Conservation (phyloP, 2,797 vertebrate genomes). For the Danio aesculapii region DNA sequence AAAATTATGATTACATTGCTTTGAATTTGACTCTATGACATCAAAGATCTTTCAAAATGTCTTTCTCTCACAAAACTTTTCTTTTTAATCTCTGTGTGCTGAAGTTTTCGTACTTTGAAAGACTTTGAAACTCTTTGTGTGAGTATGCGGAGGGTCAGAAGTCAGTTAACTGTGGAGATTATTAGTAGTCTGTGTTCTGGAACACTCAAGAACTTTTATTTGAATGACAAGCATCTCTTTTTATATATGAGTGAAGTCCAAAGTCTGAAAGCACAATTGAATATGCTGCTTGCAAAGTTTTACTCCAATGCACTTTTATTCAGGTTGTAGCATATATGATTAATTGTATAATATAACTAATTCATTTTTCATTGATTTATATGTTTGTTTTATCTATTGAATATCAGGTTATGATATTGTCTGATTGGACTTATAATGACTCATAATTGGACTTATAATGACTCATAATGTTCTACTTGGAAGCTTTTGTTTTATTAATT, state of each 20-base stretch:
- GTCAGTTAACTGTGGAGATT: neutral
- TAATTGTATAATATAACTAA: neutral
- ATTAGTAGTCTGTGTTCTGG: neutral
- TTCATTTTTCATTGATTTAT: neutral
- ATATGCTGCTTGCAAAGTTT: neutral
- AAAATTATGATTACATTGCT: neutral
- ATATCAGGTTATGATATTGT: neutral
- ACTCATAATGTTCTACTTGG: neutral
- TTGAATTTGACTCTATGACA: slow-evolving; percentile 23
- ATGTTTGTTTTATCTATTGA: neutral
- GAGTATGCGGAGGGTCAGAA: neutral
- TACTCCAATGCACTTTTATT: neutral
- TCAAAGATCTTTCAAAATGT: neutral
- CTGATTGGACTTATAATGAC: neutral
- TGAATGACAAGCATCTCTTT: neutral
- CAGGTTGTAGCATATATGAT: neutral
- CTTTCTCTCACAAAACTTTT: slow-evolving; percentile 9
- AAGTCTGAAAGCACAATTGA: neutral
- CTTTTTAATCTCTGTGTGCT: neutral
- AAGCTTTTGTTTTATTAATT: no score
- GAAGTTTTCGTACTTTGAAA: slow-evolving; percentile 16
- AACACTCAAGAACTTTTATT: neutral
- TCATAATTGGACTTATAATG: no score
- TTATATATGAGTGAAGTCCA: neutral
- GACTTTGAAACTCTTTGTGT: neutral